A percentile compares a stretch with the other conserved stretches of the same genome.
Conservation (phyloP, 2,113 vertebrate species). For the Phainopepla nitens region DNA sequence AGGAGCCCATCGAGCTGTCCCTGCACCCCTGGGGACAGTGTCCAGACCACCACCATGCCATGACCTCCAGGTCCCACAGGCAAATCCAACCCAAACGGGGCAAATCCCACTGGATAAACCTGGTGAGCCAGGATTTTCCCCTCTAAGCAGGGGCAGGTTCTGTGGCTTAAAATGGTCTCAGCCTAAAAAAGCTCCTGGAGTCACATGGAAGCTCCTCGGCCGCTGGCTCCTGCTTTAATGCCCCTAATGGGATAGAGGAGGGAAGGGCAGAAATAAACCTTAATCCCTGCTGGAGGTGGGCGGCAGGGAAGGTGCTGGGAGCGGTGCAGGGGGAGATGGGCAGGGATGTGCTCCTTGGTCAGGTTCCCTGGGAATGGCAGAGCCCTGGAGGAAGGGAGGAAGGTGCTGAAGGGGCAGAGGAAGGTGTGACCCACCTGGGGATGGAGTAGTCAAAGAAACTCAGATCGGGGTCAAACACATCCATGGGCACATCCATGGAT, state of each 20-base stretch:
- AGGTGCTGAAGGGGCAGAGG: background rate
- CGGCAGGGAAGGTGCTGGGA: background rate
- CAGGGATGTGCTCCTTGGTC: background rate
- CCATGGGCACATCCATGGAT: background rate
- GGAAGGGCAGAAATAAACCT: slow-evolving; percentile 5
- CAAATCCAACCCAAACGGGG: background rate
- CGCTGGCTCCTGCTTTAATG: background rate
- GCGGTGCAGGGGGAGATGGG: background rate
- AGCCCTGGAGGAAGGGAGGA: background rate
- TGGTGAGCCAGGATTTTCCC: accelerated
- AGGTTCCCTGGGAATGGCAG: background rate
- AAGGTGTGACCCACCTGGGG: background rate
- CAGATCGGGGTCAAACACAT: background rate
- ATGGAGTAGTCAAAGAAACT: accelerated
- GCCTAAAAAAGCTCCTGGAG: background rate
- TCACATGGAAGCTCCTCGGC: background rate
- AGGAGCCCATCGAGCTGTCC: accelerated
- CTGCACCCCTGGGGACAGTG: background rate
- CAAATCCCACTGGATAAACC: background rate
- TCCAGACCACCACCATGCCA: accelerated
- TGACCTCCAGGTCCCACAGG: accelerated
- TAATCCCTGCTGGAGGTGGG: background rate
- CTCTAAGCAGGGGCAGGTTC: background rate
- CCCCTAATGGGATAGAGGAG: slow-evolving; percentile 32
- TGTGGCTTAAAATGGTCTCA: background rate